phyloP scores from a whole-genome alignment of 2,797 vertebrate genomes.

The Yasuhikotakia modesta region DNA sequence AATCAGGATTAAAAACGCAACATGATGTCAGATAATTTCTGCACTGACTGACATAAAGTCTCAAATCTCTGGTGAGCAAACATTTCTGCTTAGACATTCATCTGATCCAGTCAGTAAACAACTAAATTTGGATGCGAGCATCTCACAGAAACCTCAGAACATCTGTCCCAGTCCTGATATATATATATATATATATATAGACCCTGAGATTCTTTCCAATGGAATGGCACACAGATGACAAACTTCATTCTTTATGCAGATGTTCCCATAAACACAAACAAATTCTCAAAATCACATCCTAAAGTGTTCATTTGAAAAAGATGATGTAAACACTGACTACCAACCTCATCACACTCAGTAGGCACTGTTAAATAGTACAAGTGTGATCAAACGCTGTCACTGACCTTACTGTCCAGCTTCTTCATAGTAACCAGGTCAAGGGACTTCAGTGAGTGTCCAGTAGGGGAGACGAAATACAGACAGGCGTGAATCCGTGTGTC shows the following conservation, averaged over 20 bases:
- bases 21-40: neutral
- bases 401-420: slow-evolving; percentile 98
- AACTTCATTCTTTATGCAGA: neutral
- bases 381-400: slow-evolving; percentile 33
- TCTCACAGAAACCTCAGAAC: slow-evolving; percentile 38
- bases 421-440: slow-evolving; percentile 98
- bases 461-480: slow-evolving; percentile 96
- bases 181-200: too few relatives aligned
- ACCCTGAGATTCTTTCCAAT: slow-evolving; percentile 6
- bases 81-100: slow-evolving; percentile 10
- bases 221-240: slow-evolving; percentile 2
- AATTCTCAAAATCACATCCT: neutral
- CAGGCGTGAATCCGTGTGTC: slow-evolving; percentile 95
- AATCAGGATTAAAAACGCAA: too few relatives aligned
- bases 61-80: slow-evolving; percentile 2
- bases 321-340: too few relatives aligned
- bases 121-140: neutral
- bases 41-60: neutral
- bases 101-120: neutral
- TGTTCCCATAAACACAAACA: neutral
- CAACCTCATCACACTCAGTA: too few relatives aligned
- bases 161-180: slow-evolving; percentile 51
- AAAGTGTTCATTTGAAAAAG: too few relatives aligned
- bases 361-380: neutral
- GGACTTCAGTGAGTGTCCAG: slow-evolving; percentile 95